Conservation (phyloP, 2,113 vertebrate species). For the Crotophaga sulcirostris region DNA sequence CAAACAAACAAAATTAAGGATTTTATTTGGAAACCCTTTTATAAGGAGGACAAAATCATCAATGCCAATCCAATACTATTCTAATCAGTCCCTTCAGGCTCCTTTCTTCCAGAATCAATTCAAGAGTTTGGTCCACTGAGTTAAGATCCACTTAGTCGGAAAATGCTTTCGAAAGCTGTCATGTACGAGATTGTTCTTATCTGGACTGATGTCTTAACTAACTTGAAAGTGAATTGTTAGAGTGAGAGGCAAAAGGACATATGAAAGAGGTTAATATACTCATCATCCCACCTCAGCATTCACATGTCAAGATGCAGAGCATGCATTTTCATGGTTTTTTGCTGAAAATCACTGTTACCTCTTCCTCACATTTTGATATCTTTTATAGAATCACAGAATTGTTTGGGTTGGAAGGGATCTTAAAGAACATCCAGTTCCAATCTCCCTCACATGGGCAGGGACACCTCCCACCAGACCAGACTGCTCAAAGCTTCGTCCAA, state of each 20-base stretch:
- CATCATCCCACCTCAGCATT: background rate
- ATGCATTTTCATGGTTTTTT: background rate
- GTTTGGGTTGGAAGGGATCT: too few species aligned
- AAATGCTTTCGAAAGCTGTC: background rate
- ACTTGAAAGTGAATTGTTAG: background rate
- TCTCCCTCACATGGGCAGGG: too few species aligned
- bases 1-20: background rate
- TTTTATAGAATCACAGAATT: background rate
- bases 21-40: background rate
- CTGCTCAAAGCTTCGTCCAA: too few species aligned
- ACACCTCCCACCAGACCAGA: too few species aligned
- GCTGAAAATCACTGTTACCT: background rate
- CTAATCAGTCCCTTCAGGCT: background rate
- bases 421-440: too few species aligned
- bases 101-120: background rate
- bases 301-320: background rate
- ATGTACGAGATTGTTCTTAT: rapidly evolving
- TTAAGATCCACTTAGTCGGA: background rate
- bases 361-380: background rate
- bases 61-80: background rate
- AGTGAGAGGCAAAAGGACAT: background rate
- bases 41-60: background rate
- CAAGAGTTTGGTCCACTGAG: background rate
- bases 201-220: background rate
- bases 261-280: background rate